These are phyloP conservation scores for Dendrolimus kikuchii DNA, from an alignment of 1,140 invertebrate genomes.

Conservation along the genomic window DNA sequence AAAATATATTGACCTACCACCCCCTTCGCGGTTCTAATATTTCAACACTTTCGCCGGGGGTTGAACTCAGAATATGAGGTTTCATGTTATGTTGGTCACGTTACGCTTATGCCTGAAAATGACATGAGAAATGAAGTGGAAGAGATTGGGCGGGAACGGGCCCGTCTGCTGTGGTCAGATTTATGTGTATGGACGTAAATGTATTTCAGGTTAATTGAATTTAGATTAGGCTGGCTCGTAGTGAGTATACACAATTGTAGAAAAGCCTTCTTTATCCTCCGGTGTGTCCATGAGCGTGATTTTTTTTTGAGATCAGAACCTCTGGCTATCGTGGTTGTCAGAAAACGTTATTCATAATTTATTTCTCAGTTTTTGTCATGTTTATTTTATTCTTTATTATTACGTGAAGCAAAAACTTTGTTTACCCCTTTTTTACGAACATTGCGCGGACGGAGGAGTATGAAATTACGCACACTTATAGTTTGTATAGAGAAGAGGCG, in stretches of 20 bases:
- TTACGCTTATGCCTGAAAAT: slow-evolving; percentile 24
- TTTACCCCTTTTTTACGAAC: too few relatives aligned
- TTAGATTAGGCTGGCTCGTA: neutral
- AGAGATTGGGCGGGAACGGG: slow-evolving; percentile 21
- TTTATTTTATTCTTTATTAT: too few relatives aligned
- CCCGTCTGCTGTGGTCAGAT: slow-evolving; percentile 22
- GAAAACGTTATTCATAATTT: neutral
- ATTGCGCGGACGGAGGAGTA: too few relatives aligned
- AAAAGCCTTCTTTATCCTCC: neutral
- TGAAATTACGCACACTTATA: too few relatives aligned
- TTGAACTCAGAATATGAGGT: slow-evolving; percentile 8
- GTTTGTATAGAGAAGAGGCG: too few relatives aligned
- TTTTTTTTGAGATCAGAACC: neutral
- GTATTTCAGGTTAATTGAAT: slow-evolving; percentile 11
- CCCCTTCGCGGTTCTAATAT: neutral
- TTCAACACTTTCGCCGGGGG: neutral
- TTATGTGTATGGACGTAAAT: slow-evolving; percentile 11
- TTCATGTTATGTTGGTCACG: slow-evolving; percentile 20
- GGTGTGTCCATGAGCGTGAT: neutral
- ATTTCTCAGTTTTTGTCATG: too few relatives aligned
- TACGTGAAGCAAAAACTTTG: too few relatives aligned
- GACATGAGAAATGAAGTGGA: slow-evolving; percentile 40
- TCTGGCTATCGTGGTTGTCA: neutral
- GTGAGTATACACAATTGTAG: neutral
- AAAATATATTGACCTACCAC: slow-evolving; percentile 6